phyloP scores from a whole-genome alignment of 2,888 invertebrate genomes.

The Oscheius sp. region DNA sequence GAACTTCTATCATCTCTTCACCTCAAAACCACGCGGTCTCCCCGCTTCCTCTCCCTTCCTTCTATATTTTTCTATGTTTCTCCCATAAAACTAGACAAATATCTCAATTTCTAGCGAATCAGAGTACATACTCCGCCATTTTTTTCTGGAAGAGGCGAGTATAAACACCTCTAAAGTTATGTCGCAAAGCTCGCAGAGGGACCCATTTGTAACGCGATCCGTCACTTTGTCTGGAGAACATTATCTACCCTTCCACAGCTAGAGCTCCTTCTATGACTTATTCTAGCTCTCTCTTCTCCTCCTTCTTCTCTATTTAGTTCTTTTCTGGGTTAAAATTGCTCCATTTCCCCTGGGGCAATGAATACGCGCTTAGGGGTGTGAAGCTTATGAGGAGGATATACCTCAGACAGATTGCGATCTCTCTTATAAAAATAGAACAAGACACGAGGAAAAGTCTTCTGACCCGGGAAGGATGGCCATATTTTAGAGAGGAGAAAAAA shows the following conservation, averaged over 20 bases:
- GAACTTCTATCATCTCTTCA: too few species aligned
- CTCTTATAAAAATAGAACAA: background rate
- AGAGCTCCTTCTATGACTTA: background rate
- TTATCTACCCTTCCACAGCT: conserved; percentile 29
- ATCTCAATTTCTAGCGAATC: too few species aligned
- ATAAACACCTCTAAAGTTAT: conserved; percentile 29
- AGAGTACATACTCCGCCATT: too few species aligned
- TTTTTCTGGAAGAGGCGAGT: conserved; percentile 7
- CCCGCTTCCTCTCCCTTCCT: too few species aligned
- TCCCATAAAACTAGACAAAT: too few species aligned
- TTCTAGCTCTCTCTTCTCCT: background rate
- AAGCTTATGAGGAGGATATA: background rate
- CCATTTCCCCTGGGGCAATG: too few species aligned
- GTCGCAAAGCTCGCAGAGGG: conserved; percentile 30
- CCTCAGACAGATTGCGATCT: background rate
- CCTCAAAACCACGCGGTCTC: too few species aligned
- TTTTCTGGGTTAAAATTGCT: background rate
- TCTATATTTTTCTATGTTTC: too few species aligned
- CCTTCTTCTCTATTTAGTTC: background rate
- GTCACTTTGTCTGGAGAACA: conserved; percentile 30
- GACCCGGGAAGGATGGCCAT: background rate
- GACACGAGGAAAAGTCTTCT: background rate
- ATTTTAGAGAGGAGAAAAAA: too few species aligned
- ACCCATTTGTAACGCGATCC: conserved; percentile 37
- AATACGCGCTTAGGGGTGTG: background rate